A percentile compares a stretch with the other conserved stretches of the same genome.
phyloP scores from a whole-genome alignment of 92 coral and sea anemone species.

The Siderastrea radians region DNA sequence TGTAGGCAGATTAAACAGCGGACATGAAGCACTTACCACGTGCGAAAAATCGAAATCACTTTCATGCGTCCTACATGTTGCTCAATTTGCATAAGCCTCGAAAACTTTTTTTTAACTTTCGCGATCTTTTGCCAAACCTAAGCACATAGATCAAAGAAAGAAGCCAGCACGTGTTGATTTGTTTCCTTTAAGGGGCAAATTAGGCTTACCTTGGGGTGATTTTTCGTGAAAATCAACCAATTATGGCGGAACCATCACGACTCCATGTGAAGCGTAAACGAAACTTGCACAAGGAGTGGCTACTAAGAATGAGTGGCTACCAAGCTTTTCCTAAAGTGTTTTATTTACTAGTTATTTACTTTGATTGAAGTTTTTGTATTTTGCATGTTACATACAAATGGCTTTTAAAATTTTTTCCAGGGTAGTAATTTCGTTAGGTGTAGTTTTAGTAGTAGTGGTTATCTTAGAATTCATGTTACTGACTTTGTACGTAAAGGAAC shows the following conservation, averaged over 20 bases:
- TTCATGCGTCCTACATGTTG: constrained; percentile 58
- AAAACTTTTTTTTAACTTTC: constrained; percentile 17
- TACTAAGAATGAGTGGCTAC: constrained; percentile 38
- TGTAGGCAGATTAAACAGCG: constrained; percentile 45
- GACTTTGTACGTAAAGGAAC: constrained; percentile 40
- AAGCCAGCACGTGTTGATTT: neutral
- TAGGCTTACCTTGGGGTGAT: constrained; percentile 31
- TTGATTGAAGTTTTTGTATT: too few relatives aligned
- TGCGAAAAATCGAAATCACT: constrained; percentile 29
- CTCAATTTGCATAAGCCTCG: constrained; percentile 31
- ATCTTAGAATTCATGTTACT: constrained; percentile 68
- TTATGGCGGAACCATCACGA: constrained; percentile 33
- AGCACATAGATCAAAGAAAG: neutral
- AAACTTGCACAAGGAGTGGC: constrained; percentile 54
- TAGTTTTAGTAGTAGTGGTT: constrained; percentile 45
- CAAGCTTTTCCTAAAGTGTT: neutral
- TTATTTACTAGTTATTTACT: neutral
- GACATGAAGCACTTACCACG: constrained; percentile 50
- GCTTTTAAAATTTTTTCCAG: constrained; percentile 63
- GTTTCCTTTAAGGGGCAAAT: neutral
- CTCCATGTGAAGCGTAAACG: constrained; percentile 67
- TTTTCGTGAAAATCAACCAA: constrained; percentile 13
- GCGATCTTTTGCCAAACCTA: neutral
- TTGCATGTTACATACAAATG: neutral
- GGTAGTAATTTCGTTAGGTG: constrained; percentile 46